Percentiles rank a stretch among this genome's conserved stretches.
These are phyloP conservation scores for Sitta carolinensis DNA, from an alignment of 2,797 vertebrate genomes.

Conservation along the genomic window DNA sequence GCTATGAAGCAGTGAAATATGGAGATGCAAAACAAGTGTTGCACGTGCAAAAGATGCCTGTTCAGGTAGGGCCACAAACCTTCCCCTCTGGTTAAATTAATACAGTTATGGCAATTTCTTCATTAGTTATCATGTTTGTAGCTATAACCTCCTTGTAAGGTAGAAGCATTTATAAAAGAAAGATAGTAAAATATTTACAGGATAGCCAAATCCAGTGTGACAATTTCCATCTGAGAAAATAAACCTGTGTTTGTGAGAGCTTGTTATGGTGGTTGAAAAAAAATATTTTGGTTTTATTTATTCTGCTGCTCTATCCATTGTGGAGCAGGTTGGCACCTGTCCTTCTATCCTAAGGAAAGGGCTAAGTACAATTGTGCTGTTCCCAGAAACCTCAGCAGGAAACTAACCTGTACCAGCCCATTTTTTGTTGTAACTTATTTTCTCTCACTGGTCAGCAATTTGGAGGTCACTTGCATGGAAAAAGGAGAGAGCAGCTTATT, in stretches of 20 bases:
- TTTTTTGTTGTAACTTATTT: slow-evolving; percentile 43
- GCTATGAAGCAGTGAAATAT: not conserved
- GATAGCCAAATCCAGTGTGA: not conserved
- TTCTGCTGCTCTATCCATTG: not conserved
- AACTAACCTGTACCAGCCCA: not conserved
- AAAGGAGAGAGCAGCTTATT: not conserved
- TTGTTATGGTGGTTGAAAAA: not conserved
- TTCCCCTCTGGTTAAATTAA: not conserved
- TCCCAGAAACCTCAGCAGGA: not conserved
- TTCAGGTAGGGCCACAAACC: not conserved
- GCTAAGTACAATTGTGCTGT: slow-evolving; percentile 16
- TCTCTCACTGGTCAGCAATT: slow-evolving; percentile 44
- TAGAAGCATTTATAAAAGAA: not conserved
- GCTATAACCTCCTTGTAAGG: not conserved
- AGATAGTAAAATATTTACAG: not conserved
- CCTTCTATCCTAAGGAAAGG: not conserved
- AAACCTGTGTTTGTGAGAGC: not conserved
- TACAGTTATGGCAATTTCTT: not conserved
- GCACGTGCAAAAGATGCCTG: rapidly evolving
- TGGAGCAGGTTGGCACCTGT: not conserved
- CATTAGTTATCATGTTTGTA: rapidly evolving
- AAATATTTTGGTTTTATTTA: not conserved
- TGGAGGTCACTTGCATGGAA: slow-evolving; percentile 18
- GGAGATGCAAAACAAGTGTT: rapidly evolving
- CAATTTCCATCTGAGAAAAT: not conserved